Percentiles rank a stretch among this genome's conserved stretches.
Conservation (phyloP, 2,113 vertebrate species). For the Phocoena phocoena region DNA sequence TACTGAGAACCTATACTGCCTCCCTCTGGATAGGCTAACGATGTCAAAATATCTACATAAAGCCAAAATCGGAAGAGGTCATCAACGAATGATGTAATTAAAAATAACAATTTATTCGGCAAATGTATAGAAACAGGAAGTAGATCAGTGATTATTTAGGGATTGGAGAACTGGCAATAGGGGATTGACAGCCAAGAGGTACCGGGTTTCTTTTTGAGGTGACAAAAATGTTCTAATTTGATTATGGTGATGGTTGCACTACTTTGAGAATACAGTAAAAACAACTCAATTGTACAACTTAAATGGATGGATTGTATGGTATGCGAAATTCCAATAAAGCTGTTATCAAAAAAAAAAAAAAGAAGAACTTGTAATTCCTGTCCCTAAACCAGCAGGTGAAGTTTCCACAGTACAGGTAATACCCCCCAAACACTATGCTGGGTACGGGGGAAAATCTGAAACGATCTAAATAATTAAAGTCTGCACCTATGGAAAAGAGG, state of each 20-base stretch:
- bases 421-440: background rate
- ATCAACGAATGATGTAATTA: background rate
- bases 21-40: slow-evolving; percentile 61
- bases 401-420: background rate
- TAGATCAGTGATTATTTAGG: background rate
- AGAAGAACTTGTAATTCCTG: background rate
- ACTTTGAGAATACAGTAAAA: background rate
- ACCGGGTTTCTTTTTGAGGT: background rate
- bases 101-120: background rate
- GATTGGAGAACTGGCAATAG: no score
- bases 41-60: background rate
- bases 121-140: background rate
- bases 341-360: background rate
- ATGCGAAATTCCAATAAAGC: background rate
- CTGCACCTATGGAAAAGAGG: background rate
- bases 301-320: background rate
- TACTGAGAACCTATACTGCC: slow-evolving; percentile 60
- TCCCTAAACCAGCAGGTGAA: background rate
- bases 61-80: background rate
- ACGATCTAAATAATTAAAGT: background rate
- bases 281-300: background rate
- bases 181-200: background rate
- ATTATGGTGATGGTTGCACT: background rate
- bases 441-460: background rate
- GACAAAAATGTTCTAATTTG: background rate